These are phyloP conservation scores for Meleagris gallopavo DNA, from an alignment of 2,113 vertebrate species.

Conservation along the genomic window DNA sequence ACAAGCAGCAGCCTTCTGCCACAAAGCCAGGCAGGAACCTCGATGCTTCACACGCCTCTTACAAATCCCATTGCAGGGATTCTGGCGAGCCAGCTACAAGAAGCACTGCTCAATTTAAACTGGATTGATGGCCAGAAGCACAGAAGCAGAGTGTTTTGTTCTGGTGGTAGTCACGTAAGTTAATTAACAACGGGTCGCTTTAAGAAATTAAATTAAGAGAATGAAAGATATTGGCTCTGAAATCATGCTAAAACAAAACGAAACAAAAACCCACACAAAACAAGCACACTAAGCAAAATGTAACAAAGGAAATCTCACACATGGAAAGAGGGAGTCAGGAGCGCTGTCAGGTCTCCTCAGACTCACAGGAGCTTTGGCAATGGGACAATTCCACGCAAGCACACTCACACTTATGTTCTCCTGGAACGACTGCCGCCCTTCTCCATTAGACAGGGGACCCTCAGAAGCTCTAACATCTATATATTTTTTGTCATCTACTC, in stretches of 20 bases:
- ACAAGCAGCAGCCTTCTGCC: not conserved
- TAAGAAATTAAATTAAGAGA: not conserved
- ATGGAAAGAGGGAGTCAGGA: not conserved
- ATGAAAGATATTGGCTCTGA: not conserved
- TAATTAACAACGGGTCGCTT: not conserved
- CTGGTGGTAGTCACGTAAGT: not conserved
- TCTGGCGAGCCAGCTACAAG: not conserved
- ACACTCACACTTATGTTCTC: not conserved
- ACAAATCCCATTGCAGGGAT: not conserved
- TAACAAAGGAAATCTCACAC: not conserved
- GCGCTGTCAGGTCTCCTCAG: not conserved
- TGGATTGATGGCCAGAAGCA: not conserved
- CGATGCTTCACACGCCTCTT: not conserved
- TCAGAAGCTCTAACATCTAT: slow-evolving; percentile 22
- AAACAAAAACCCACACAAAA: not conserved
- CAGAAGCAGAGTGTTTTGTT: not conserved
- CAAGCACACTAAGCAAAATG: not conserved
- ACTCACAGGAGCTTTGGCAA: not conserved
- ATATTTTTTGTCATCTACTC: not conserved
- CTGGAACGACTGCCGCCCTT: not conserved
- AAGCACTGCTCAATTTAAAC: not conserved
- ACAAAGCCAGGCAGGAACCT: not conserved
- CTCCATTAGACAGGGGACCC: not conserved
- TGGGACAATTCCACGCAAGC: rapidly evolving
- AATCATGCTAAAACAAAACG: not conserved